A percentile compares a stretch with the other conserved stretches of the same genome.
phyloP scores from a whole-genome alignment of 2,888 invertebrate genomes.

The Drosophila neotestacea region DNA sequence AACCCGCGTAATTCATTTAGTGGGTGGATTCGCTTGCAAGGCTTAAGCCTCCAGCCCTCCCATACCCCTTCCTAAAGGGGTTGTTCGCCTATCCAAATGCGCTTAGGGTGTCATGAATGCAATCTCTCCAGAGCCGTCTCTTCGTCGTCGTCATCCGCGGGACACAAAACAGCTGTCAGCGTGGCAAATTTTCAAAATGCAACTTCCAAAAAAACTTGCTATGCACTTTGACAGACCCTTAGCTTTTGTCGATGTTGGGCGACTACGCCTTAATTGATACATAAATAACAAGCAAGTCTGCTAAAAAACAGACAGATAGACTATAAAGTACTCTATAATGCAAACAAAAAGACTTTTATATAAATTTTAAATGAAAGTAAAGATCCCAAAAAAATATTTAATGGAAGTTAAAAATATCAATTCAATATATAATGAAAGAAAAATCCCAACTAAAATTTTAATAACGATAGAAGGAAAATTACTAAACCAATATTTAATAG shows the following conservation, averaged over 20 bases:
- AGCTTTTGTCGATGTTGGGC: conserved; percentile 1
- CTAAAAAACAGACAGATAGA: not conserved
- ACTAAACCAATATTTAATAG: too few relatives aligned
- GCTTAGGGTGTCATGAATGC: conserved; percentile 61
- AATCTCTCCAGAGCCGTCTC: conserved; percentile 29
- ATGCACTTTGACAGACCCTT: conserved; percentile 32
- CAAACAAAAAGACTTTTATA: too few relatives aligned
- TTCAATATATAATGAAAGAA: too few relatives aligned
- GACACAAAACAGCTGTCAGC: conserved; percentile 58
- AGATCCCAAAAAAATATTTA: too few relatives aligned
- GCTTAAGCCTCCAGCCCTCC: conserved; percentile 39
- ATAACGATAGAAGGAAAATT: too few relatives aligned
- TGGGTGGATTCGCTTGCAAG: conserved; percentile 54
- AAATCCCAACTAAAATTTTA: too few relatives aligned
- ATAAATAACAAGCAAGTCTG: conserved; percentile 40
- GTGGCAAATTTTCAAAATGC: conserved; percentile 51
- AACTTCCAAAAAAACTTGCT: conserved; percentile 47
- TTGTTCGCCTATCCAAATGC: conserved; percentile 39
- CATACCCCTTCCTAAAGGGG: conserved; percentile 12
- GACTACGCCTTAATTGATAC: conserved; percentile 49
- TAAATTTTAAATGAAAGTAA: too few relatives aligned
- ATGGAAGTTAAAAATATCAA: too few relatives aligned
- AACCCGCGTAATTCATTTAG: conserved; percentile 60
- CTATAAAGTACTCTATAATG: not conserved
- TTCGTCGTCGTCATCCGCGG: conserved; percentile 16